Conservation (phyloP, 1,140 invertebrate genomes). For the Probaryconus sp. region DNA sequence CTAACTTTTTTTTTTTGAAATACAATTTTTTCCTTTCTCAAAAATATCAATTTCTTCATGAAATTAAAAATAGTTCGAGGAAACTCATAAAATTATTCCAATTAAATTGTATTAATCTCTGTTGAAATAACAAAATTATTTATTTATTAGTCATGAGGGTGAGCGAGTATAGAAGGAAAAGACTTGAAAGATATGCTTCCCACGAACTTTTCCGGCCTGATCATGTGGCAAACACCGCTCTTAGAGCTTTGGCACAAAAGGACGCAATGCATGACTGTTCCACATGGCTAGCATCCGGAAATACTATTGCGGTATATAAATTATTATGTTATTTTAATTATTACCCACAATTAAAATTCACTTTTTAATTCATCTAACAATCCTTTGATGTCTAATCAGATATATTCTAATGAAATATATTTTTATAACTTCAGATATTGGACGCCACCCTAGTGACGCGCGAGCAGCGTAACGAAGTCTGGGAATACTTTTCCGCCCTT, state of each 20-base stretch:
- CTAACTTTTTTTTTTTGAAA: neutral
- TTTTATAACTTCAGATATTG: slow-evolving; percentile 83
- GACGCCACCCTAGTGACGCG: slow-evolving; percentile 95
- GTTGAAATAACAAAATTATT: neutral
- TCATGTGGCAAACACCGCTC: slow-evolving; percentile 87
- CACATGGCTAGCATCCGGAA: slow-evolving; percentile 86
- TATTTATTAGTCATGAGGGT: slow-evolving; percentile 87
- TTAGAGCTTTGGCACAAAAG: slow-evolving; percentile 87
- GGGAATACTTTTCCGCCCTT: slow-evolving; percentile 85
- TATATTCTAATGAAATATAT: too few species aligned
- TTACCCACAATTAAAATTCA: neutral
- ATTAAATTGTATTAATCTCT: neutral
- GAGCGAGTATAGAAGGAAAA: slow-evolving; percentile 89
- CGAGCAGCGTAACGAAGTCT: slow-evolving; percentile 87
- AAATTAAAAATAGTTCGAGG: too few species aligned
- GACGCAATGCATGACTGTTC: slow-evolving; percentile 91
- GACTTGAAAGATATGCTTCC: slow-evolving; percentile 86
- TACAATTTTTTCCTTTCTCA: too few species aligned
- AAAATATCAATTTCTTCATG: too few species aligned
- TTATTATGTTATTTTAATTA: neutral
- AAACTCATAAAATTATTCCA: too few species aligned
- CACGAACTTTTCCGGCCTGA: slow-evolving; percentile 92
- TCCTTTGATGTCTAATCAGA: too few species aligned
- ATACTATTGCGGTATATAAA: slow-evolving; percentile 86
- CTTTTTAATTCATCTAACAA: too few species aligned